Conservation (phyloP, 2,797 vertebrate species). For the Hapalemur alaotrensis region DNA sequence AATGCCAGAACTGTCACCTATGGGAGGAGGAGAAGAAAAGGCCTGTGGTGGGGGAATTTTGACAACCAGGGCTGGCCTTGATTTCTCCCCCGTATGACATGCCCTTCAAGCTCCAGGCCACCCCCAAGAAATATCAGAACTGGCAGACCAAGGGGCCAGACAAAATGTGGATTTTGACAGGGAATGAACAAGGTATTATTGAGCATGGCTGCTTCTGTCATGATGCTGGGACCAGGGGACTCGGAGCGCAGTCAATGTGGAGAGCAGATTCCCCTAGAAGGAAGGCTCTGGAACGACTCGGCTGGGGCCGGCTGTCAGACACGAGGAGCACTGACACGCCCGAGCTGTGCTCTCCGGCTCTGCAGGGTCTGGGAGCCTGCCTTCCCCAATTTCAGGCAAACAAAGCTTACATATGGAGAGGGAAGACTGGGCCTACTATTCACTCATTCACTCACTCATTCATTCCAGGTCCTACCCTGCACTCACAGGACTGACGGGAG, state of each 20-base stretch:
- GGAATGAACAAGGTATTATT: not conserved
- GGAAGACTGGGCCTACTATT: not conserved
- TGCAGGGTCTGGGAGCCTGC: not conserved
- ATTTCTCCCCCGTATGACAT: not conserved
- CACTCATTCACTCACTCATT: no score
- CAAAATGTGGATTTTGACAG: not conserved
- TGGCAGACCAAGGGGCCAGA: not conserved
- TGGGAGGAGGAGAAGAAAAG: not conserved
- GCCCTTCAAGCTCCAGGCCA: not conserved
- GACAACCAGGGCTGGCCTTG: not conserved
- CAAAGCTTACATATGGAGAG: not conserved
- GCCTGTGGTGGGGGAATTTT: accelerated
- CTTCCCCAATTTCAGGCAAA: not conserved
- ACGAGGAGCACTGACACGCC: accelerated
- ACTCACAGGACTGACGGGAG: not conserved
- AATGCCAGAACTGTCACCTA: not conserved
- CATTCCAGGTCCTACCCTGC: not conserved
- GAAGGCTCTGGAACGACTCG: no score
- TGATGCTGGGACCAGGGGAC: not conserved
- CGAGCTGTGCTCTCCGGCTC: accelerated
- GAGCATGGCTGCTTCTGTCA: conserved; percentile 14
- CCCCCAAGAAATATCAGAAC: accelerated
- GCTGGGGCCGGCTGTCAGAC: no score
- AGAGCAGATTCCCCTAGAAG: not conserved
- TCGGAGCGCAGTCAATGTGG: not conserved